A percentile compares a stretch with the other conserved stretches of the same genome.
phyloP scores from a whole-genome alignment of 2,888 invertebrate species.

The Patella caerulea region DNA sequence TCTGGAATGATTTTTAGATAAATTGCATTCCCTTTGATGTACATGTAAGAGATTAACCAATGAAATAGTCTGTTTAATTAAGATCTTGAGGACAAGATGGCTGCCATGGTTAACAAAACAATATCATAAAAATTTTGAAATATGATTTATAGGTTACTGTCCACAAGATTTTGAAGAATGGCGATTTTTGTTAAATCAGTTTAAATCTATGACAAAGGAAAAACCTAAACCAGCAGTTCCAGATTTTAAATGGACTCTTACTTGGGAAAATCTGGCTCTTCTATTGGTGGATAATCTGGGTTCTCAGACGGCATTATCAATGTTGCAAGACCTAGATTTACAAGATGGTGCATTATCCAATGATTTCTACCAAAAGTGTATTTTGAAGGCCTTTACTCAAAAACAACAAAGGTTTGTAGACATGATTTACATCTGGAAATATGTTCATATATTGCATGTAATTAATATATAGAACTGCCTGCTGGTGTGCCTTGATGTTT shows the following conservation, averaged over 20 bases:
- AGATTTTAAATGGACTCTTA: conserved; percentile 38
- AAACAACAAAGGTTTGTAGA: conserved; percentile 49
- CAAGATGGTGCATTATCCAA: conserved; percentile 35
- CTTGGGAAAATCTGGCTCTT: conserved; percentile 47
- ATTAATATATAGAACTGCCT: background rate
- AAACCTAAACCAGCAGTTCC: background rate
- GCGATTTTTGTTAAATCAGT: conserved; percentile 38
- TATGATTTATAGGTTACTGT: conserved; percentile 34
- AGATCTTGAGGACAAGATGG: too few relatives aligned
- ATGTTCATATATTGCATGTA: background rate
- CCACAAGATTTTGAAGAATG: conserved; percentile 48
- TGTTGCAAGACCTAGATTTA: conserved; percentile 41
- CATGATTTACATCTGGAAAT: background rate
- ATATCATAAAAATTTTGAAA: too few relatives aligned
- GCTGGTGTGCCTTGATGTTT: background rate
- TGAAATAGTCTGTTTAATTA: too few relatives aligned
- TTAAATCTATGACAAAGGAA: background rate
- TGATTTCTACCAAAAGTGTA: conserved; percentile 48
- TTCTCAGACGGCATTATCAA: conserved; percentile 37
- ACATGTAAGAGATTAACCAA: too few relatives aligned
- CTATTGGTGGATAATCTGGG: conserved; percentile 52
- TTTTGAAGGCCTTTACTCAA: conserved; percentile 44
- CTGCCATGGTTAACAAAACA: too few relatives aligned
- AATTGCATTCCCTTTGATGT: too few relatives aligned
- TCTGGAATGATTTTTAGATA: too few relatives aligned